A percentile compares a stretch with the other conserved stretches of the same genome.
Evolutionary conservation across 2,888 invertebrate species (phyloP).

Genomic region (Plutella xylostella): DNA sequence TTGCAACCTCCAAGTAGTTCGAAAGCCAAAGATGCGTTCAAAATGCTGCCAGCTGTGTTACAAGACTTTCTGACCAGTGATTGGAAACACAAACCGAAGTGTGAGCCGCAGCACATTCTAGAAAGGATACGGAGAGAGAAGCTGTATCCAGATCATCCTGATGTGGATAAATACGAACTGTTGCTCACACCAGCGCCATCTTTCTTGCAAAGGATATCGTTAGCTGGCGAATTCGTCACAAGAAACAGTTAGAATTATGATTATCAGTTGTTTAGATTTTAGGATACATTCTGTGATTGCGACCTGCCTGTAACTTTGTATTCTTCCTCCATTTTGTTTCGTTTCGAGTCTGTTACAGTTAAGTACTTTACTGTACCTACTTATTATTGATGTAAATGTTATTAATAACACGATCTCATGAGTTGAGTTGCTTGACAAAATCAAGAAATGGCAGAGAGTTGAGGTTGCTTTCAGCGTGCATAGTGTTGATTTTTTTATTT

Average conservation of each 20-base stretch:
- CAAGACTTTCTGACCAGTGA: conserved; percentile 67
- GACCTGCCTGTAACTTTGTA: too few relatives aligned
- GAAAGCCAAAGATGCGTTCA: conserved; percentile 43
- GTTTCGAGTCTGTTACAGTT: too few relatives aligned
- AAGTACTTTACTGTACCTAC: too few relatives aligned
- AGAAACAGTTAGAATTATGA: conserved; percentile 50
- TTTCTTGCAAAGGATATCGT: conserved; percentile 80
- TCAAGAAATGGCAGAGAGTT: too few relatives aligned
- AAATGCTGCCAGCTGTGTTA: conserved; percentile 66
- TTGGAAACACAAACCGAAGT: conserved; percentile 64
- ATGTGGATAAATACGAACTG: conserved; percentile 73
- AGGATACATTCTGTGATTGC: too few relatives aligned
- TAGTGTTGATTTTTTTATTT: too few relatives aligned
- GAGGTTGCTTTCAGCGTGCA: too few relatives aligned
- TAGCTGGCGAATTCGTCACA: conserved; percentile 81
- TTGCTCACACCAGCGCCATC: conserved; percentile 85
- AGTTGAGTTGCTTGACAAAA: too few relatives aligned
- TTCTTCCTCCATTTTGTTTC: too few relatives aligned
- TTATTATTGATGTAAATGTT: too few relatives aligned
- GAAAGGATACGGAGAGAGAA: conserved; percentile 77
- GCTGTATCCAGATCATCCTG: conserved; percentile 68
- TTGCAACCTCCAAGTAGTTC: conserved; percentile 41
- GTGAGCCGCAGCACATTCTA: conserved; percentile 79
- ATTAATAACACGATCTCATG: not conserved
- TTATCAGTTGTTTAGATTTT: too few relatives aligned